Base-by-base conservation (phyloP, 2,888 invertebrate species). In the Philhelius pedissequus region DNA sequence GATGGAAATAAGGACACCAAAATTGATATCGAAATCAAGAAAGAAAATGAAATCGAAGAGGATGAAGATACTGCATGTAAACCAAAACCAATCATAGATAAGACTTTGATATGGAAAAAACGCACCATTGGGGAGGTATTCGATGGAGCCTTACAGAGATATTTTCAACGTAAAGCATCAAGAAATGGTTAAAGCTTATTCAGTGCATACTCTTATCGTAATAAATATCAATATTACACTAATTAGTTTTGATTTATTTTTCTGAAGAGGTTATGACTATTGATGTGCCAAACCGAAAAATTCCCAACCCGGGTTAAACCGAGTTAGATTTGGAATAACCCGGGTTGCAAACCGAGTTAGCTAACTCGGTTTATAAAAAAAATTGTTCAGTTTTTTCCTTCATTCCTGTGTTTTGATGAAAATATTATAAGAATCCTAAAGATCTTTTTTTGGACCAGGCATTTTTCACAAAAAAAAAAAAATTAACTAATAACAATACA, bases 51-150 rank as follows among this genome's bases (percentile, higher is more conserved):
- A 43, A 86, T 86, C 30, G 87, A 88, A 40, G 84, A 87, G 18
- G 80, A 15, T 3, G 38, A 82, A 8, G 43, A 76, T 52, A 3
- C 8, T 9, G 54, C 27, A 13, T 20, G 30, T 1, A 9, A 71
- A 50, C 74, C 83, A 4, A 87, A 86, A 88, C 92, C 92, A 9
- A 95, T 95, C 92, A 92, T 94, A 80, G 94, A 95, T 89, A 95
- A 95, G 92, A 91, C 93, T 68, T 94, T 95, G 89, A 95, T 97
- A 88, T 97, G 97, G 96, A 94, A 95, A 88, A 97, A 97, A 89
- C 93, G 97, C 87, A 97, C 97, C 30, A 94, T 97, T 15, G 97
- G 96, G 7, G 93, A 93, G 62, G 93, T 94, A 3, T 96, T 95
- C 90, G 95, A 96, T 76, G 95, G 94, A 75, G 97, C 97, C 15